Evolutionary conservation across 2,113 vertebrate species (phyloP).

Genomic region (Hirundichthys speculiger): DNA sequence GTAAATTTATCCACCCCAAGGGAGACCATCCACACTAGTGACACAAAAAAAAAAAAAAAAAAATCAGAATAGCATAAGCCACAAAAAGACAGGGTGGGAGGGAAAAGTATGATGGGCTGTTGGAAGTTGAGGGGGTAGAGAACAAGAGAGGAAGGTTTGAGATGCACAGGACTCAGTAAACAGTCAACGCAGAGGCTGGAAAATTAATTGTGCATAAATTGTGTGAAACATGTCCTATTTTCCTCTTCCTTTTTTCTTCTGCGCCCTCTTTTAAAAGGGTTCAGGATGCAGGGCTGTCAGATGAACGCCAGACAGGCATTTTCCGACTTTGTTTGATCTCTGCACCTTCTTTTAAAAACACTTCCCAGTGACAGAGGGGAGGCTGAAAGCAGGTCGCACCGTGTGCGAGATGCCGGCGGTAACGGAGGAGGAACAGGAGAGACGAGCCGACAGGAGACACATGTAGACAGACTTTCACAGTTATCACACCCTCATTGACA

Average conservation of each 20-base stretch:
- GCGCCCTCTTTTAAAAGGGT: conserved; percentile 71
- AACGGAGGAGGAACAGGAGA: conserved; percentile 50
- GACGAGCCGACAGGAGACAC: conserved; percentile 71
- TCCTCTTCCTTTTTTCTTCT: conserved; percentile 64
- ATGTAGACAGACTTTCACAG: conserved; percentile 75
- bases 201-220: conserved; percentile 83
- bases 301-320: conserved; percentile 75
- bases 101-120: conserved; percentile 53
- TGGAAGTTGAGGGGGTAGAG: conserved; percentile 58
- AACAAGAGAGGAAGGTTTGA: conserved; percentile 69
- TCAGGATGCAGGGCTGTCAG: conserved; percentile 78
- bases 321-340: conserved; percentile 76
- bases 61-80: conserved; percentile 75
- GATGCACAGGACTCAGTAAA: conserved; percentile 76
- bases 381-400: conserved; percentile 66
- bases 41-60: conserved; percentile 59
- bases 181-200: conserved; percentile 74
- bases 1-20: conserved; percentile 78
- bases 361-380: conserved; percentile 67
- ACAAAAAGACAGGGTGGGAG: conserved; percentile 56
- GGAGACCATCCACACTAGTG: conserved; percentile 71
- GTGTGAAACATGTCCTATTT: conserved; percentile 78
- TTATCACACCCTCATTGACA: conserved; percentile 73
- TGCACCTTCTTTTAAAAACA: conserved; percentile 66
- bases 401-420: conserved; percentile 42